phyloP scores from a whole-genome alignment of 2,888 invertebrate genomes.

The Eupithecia insigniata region DNA sequence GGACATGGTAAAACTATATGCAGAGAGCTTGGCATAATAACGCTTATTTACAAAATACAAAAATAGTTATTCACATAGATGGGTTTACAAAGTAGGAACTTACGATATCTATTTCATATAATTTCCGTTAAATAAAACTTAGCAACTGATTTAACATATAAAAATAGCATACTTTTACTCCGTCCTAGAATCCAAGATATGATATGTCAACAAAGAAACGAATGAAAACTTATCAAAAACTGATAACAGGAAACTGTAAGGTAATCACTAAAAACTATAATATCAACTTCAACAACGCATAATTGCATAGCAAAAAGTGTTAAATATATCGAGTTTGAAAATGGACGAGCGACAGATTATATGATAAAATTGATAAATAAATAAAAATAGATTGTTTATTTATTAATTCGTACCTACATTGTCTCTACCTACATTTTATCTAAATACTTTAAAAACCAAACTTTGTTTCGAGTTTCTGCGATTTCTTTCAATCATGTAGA shows the following conservation, averaged over 20 bases:
- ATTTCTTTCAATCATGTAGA: background rate
- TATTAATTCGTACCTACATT: too few species aligned
- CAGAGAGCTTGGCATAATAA: background rate
- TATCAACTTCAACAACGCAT: too few species aligned
- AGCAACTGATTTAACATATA: too few species aligned
- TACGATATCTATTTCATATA: too few species aligned
- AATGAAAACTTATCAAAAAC: background rate
- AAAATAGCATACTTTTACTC: background rate
- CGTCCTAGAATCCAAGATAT: background rate
- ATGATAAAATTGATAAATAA: too few species aligned
- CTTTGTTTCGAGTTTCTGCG: background rate
- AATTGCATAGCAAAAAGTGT: background rate
- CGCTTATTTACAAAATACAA: too few species aligned
- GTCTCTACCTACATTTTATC: too few species aligned
- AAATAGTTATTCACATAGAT: too few species aligned
- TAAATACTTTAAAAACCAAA: background rate
- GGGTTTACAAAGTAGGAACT: too few species aligned
- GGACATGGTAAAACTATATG: background rate
- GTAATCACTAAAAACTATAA: background rate
- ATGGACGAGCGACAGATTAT: background rate
- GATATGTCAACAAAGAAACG: background rate
- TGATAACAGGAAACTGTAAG: too few species aligned
- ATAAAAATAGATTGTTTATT: too few species aligned
- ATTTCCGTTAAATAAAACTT: too few species aligned
- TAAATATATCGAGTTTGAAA: background rate